Base-by-base conservation (phyloP, 1,140 invertebrate genomes). In the Tribolium castaneum region DNA sequence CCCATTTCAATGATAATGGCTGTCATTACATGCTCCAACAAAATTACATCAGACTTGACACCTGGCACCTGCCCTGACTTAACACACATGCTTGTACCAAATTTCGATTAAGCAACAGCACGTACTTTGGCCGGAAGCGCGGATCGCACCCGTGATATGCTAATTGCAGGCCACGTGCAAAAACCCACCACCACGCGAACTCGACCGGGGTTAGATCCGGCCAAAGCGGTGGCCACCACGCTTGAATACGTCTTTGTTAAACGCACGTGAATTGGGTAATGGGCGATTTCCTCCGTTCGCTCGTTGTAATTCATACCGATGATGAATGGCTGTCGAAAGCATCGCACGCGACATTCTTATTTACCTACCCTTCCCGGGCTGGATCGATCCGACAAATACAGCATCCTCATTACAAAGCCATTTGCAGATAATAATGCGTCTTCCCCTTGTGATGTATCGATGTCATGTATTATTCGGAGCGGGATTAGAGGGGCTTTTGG, bases 31-130 rank as follows among this genome's bases (percentile, higher is more conserved):
- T 75, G 73, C 73, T 75, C 54, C 51, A 75, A 75, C 50, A 56
- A 75, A 75, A 75, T 75, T 75, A 75, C 73, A 75, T 75, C 73
- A 75, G 34, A 75, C 51, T 75, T 75, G 73, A 75, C 73, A 75
- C 52, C 73, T 56, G 52, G 52, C 73, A 75, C 73, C 73, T 75
- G 73, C 73, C 73, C 73, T 59, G 25, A 30, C 25, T 30, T 30
- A 30, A 30, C 25, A 30, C 25, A 30, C 25, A 30, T 30, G 16
- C 2, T 19, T 19, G 73, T 75, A 49, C 50, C 25, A 13, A 50
- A 19, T 25, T 73, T 72, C 52, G 71, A 73, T 73, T 73, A 73
- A 22, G 71, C 71, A 73, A 54, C 71, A 73, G 30, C 71, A 73
- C 71, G 71, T 73, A 25, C 45, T 14, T 49, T 14, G 35, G 6